A percentile compares a stretch with the other conserved stretches of the same genome.
Conservation (phyloP, 2,888 invertebrate genomes). For the Agrochola macilenta region DNA sequence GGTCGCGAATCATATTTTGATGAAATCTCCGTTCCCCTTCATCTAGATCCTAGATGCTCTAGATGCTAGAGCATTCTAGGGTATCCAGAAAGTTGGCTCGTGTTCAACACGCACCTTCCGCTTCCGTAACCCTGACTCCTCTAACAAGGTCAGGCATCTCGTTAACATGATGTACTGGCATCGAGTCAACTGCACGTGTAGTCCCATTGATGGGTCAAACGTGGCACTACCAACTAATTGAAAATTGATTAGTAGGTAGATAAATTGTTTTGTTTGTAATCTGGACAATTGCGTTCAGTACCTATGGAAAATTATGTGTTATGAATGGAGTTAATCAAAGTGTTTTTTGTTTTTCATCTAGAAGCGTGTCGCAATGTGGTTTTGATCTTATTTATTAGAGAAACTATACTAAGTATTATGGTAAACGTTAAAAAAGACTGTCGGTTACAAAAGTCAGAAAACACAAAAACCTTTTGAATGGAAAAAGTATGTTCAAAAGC, state of each 20-base stretch:
- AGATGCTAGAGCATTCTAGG: neutral
- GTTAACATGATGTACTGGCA: constrained; percentile 58
- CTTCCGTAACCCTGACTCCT: constrained; percentile 39
- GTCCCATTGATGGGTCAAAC: constrained; percentile 15
- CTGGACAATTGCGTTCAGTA: constrained; percentile 25
- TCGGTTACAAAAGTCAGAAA: too few species aligned
- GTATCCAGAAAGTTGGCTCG: constrained; percentile 21
- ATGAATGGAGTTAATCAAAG: constrained; percentile 27
- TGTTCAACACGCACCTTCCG: constrained; percentile 19
- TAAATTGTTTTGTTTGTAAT: constrained; percentile 60
- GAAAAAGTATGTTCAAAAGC: too few species aligned
- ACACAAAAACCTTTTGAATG: too few species aligned
- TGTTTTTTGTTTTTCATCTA: constrained; percentile 47
- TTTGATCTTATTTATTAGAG: neutral
- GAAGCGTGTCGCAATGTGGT: neutral
- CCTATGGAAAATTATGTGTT: neutral
- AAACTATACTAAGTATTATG: neutral
- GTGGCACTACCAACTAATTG: constrained; percentile 37
- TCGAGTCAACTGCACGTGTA: constrained; percentile 55
- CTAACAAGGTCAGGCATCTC: constrained; percentile 43
- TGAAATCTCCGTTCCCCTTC: neutral
- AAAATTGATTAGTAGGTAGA: constrained; percentile 47
- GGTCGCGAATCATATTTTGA: too few species aligned
- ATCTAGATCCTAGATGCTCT: neutral
- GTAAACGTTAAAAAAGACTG: too few species aligned